Conservation (phyloP, 2,113 vertebrate genomes). For the Neodontobutis hainanensis region DNA sequence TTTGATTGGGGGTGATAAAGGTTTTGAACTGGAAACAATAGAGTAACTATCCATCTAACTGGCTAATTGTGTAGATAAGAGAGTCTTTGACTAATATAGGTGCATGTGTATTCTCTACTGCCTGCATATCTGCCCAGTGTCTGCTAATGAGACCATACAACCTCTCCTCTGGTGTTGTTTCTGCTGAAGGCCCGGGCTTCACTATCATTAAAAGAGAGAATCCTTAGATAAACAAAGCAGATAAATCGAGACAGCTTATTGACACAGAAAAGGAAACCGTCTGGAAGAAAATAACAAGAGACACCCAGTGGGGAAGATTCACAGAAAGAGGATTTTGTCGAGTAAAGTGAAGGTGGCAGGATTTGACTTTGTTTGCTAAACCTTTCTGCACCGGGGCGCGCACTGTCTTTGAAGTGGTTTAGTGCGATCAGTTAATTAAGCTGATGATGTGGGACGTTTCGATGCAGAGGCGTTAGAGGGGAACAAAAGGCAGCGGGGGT, state of each 20-base stretch:
- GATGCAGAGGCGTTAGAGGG: constrained; percentile 42
- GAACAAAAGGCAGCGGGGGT: constrained; percentile 65
- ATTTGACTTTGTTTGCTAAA: constrained; percentile 62
- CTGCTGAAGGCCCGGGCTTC: constrained; percentile 7
- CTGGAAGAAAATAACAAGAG: constrained; percentile 33
- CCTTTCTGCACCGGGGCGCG: constrained; percentile 46
- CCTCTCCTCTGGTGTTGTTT: constrained; percentile 18
- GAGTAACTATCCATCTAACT: too few relatives aligned
- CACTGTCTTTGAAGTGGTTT: constrained; percentile 51
- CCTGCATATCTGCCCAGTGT: constrained; percentile 35
- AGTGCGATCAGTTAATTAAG: constrained; percentile 59
- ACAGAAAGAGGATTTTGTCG: constrained; percentile 22
- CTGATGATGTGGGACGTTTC: constrained; percentile 60
- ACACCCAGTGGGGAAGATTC: constrained; percentile 20
- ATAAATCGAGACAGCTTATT: constrained; percentile 40
- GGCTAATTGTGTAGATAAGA: too few relatives aligned
- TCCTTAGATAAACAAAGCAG: constrained; percentile 33
- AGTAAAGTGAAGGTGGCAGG: constrained; percentile 47
- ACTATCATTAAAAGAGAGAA: constrained; percentile 31
- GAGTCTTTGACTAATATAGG: too few relatives aligned
- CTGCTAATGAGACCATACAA: constrained; percentile 35
- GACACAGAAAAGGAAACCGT: constrained; percentile 22
- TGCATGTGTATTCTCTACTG: background rate
- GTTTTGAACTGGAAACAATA: too few relatives aligned
- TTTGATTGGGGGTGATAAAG: too few relatives aligned